Evolutionary conservation across 2,888 invertebrate genomes (phyloP).

Genomic region (Coenonympha glycerion): DNA sequence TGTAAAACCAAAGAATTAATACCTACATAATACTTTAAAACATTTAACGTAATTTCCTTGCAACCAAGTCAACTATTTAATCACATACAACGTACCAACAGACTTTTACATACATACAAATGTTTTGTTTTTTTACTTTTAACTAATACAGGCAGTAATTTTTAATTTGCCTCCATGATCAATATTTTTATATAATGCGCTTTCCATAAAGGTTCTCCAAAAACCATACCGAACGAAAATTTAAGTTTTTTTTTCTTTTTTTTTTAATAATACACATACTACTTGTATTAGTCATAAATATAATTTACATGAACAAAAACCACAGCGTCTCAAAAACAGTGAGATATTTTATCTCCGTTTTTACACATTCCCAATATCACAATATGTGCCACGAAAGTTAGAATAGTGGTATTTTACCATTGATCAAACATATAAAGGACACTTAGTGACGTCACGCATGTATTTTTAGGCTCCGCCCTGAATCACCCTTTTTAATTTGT

Average conservation of each 20-base stretch:
- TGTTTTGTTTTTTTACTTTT: neutral
- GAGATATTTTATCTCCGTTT: neutral
- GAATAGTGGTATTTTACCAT: neutral
- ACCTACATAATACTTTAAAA: constrained; percentile 14
- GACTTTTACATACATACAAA: constrained; percentile 4
- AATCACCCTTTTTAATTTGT: too few species aligned
- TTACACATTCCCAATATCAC: neutral
- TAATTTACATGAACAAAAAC: neutral
- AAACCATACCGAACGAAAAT: too few species aligned
- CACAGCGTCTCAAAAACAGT: neutral
- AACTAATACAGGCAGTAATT: constrained; percentile 4
- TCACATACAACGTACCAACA: constrained; percentile 15
- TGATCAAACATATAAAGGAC: too few species aligned
- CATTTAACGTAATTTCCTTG: constrained; percentile 16
- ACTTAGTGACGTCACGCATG: too few species aligned
- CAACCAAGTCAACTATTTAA: too few species aligned
- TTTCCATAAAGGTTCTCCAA: neutral
- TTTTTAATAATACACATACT: neutral
- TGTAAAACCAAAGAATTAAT: neutral
- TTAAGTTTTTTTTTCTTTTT: too few species aligned
- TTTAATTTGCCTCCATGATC: neutral
- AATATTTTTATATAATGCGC: neutral
- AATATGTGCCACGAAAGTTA: neutral
- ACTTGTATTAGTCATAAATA: neutral
- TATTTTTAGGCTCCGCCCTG: too few species aligned